Conservation (phyloP, 2,888 invertebrate genomes). For the Limnephilus marmoratus region DNA sequence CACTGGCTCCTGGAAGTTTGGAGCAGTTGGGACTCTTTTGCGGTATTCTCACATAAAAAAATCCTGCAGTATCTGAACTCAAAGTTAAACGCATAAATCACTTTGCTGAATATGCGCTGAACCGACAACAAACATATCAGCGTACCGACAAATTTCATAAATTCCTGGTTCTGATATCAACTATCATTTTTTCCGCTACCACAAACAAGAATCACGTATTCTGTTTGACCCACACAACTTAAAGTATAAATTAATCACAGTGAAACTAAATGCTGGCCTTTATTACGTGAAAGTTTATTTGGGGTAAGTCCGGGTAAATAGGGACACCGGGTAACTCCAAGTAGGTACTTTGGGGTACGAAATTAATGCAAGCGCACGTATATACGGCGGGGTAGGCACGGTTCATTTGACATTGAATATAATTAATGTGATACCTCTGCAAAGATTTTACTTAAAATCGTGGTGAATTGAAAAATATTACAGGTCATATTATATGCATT, state of each 20-base stretch:
- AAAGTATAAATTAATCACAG: neutral
- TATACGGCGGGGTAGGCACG: neutral
- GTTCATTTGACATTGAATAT: neutral
- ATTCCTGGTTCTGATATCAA: neutral
- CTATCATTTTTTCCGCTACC: neutral
- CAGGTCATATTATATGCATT: neutral
- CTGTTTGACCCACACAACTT: neutral
- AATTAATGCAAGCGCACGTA: constrained; percentile 21
- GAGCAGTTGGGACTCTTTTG: no score
- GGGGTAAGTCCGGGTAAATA: constrained; percentile 7
- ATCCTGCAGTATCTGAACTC: no score
- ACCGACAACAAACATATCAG: neutral
- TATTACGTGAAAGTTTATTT: neutral
- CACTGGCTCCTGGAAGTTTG: no score
- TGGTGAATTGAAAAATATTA: neutral
- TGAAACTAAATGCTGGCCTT: neutral
- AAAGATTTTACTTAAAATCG: neutral
- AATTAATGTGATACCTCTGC: neutral
- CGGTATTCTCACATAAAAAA: no score
- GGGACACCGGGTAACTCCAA: neutral
- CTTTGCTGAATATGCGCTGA: no score
- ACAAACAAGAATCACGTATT: neutral
- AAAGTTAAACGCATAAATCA: no score
- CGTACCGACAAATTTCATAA: neutral
- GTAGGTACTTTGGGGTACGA: neutral